These are phyloP conservation scores for Echinometra lucunter DNA, from an alignment of 53 echinoderm and acorn worm genomes.

Conservation along the genomic window DNA sequence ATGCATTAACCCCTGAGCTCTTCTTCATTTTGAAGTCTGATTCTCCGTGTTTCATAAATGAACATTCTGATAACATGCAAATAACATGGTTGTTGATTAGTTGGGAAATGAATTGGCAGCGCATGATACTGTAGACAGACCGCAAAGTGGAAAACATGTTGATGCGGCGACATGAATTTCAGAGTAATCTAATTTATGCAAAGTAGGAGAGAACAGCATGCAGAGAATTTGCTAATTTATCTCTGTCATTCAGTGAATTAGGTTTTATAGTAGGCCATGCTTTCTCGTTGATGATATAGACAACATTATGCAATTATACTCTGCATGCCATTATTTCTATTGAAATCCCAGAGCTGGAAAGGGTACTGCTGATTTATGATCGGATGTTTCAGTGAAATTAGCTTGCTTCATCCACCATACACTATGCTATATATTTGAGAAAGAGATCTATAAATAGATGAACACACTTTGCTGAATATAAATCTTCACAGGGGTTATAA, in stretches of 20 bases:
- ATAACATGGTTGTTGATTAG: slow-evolving; percentile 3
- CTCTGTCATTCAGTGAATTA: not conserved
- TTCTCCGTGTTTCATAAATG: not conserved
- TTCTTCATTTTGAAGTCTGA: not conserved
- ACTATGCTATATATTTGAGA: not conserved
- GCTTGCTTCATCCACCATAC: not conserved
- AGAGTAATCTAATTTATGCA: slow-evolving; percentile 52
- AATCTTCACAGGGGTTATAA: not conserved
- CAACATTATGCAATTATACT: not conserved
- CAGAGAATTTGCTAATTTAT: slow-evolving; percentile 55
- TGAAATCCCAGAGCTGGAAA: not conserved
- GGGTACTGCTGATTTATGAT: slow-evolving; percentile 27
- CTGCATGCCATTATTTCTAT: not conserved
- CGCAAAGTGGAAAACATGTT: slow-evolving; percentile 12
- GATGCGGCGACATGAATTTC: slow-evolving; percentile 40
- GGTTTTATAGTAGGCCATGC: not conserved
- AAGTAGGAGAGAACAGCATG: slow-evolving; percentile 33
- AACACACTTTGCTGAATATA: slow-evolving; percentile 4
- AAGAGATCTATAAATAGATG: slow-evolving; percentile 9
- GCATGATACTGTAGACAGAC: not conserved
- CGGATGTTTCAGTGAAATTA: not conserved
- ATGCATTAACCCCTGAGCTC: slow-evolving; percentile 39
- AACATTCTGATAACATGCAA: slow-evolving; percentile 8
- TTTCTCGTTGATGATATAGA: not conserved
- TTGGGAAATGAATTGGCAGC: not conserved